Base-by-base conservation (phyloP, 2,888 invertebrate species). In the Neocrepidodera transversa region DNA sequence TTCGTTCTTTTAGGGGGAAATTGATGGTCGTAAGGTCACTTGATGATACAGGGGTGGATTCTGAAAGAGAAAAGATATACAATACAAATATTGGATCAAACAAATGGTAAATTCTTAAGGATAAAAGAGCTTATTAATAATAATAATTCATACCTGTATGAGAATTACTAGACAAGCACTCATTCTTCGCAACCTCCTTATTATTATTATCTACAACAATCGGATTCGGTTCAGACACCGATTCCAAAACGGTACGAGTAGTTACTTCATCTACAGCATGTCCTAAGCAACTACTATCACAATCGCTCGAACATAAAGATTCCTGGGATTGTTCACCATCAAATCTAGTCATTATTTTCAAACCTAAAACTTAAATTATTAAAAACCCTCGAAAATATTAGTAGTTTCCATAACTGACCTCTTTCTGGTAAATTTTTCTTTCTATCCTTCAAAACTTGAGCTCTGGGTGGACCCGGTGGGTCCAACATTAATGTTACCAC, bases 401-500 rank as follows among this genome's bases (percentile, higher is more conserved):
- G 10, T 30, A 10, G 4, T 13, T 18, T 20, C 14, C 1, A 18
- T 18, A 28, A 43, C 51, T 36, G 11, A 60, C 71, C 71, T 62
- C 66, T 66, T 51, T 70, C 69, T 5, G 70, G 69, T 32, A 71
- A 58, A 61, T 67, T 72, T 54, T 72, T 70, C 60, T 77, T 77
- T 10, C 76, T 71, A 58, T 74, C 74, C 59, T 78, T 75, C 16
- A 86, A 77, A 57, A 88, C 87, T 69, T 88, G 86, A 50, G 85
- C 86, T 45, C 87, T 83, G 10, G 91, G 90, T 5, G 89, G 92
- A 0, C 93, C 93, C 0, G 93, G 91, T 40, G 94, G 94, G 80
- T 96, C 95, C 62, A 96, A 82, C 87, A 97, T 91, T 14, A 97
- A 83, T 0, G 93, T 91, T 14, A 98, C 92, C 42, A 95, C 96